Base-by-base conservation (phyloP, 2,797 vertebrate species). In the Rhadinocentrus ornatus region DNA sequence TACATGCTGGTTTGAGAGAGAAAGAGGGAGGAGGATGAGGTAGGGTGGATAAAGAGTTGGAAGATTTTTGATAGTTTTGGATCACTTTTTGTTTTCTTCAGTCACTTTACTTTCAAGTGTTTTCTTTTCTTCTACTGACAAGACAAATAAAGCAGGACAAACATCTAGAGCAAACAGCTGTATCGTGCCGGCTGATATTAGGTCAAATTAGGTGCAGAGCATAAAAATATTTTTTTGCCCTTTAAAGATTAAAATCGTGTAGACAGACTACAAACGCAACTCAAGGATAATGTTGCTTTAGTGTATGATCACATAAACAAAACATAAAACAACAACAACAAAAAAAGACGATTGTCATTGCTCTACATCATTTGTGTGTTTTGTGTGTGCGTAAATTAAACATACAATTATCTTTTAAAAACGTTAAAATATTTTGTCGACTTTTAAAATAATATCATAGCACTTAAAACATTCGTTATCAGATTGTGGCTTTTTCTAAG, bases 81-180 rank as follows among this genome's bases (percentile, higher is more conserved):
- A 4, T 60, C 56, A 67, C 53, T 82, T 85, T 62, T 59, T 16
- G 22, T 59, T 77, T 82, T 71, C 35, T 27, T n/a, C 62, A 66
- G 44, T 68, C 46, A 50, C 59, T 0, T 60, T 44, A 46, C 16
- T 3, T 16, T 31, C 1, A 52, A 22, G 46, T 35, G 35, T 2
- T 67, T 58, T 0, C 12, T 18, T 12, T 41, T 16, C 12, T 71
- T 35, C 26, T 22, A 4, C 24, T 29, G 29, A 29, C 29, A 29
- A 29, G 29, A 29, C 29, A 29, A 29, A 29, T 29, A 29, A 41
- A 24, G 61, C n/a, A 58, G 10, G 2, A 55, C 1, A 8, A 59
- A 65, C 62, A 69, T 15, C 37, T 34, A 57, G 52, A 71, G 20
- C 68, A 84, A 73, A 84, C 69, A 75, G 68, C 74, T 86, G 77